Evolutionary conservation across 2,113 vertebrate genomes (phyloP).

Genomic region (Danionella cerebrum): DNA sequence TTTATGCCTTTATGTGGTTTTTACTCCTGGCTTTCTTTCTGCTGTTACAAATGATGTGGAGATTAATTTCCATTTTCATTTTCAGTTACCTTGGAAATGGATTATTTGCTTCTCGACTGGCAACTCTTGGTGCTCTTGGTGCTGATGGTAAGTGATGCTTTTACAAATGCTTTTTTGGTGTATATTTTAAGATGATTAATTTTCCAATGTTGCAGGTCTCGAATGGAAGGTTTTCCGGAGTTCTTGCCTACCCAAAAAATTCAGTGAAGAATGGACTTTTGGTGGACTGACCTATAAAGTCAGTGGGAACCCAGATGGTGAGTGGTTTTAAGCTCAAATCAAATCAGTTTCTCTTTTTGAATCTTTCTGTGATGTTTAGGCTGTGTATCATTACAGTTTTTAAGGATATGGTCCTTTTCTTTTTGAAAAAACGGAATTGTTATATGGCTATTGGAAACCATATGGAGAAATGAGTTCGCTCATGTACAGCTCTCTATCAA

Average conservation of each 20-base stretch:
- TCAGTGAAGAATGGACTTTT: conserved; percentile 85
- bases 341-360: no score
- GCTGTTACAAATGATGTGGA: no score
- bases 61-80: conserved; percentile 26
- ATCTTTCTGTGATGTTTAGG: not conserved
- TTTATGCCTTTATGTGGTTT: no score
- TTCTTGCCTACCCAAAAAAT: conserved; percentile 84
- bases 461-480: no score
- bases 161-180: not conserved
- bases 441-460: no score
- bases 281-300: conserved; percentile 84
- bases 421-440: no score
- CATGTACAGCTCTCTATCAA: no score
- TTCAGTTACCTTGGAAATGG: conserved; percentile 93
- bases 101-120: conserved; percentile 81
- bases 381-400: no score
- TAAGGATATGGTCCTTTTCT: no score
- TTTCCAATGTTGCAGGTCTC: conserved; percentile 46
- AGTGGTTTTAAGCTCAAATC: conserved; percentile 26
- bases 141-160: conserved; percentile 73
- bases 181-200: not conserved
- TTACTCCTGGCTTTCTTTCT: no score
- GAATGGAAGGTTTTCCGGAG: conserved; percentile 75
- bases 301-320: conserved; percentile 87
- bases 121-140: conserved; percentile 83